Evolutionary conservation across 2,113 vertebrate genomes (phyloP).

Genomic region (Piaya cayana): DNA sequence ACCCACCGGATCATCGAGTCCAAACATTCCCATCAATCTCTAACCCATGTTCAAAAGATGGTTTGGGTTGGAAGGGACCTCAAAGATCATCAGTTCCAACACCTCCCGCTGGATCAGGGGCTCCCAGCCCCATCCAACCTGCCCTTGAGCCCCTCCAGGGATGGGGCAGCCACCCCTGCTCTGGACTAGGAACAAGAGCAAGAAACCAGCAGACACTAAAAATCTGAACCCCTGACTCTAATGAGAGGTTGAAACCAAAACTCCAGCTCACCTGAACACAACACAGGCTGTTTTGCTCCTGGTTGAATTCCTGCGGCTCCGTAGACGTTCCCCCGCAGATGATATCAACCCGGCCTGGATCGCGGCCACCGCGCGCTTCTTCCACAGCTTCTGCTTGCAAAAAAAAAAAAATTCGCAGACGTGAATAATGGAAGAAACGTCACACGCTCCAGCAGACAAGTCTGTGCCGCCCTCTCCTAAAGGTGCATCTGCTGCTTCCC

Average conservation of each 20-base stretch:
- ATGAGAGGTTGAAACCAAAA: background rate
- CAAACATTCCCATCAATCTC: too few species aligned
- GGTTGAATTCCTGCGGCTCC: constrained; percentile 48
- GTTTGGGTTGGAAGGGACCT: too few species aligned
- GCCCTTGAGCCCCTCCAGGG: too few species aligned
- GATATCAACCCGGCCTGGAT: constrained; percentile 9
- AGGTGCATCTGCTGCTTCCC: background rate
- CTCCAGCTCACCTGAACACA: background rate
- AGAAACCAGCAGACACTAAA: too few species aligned
- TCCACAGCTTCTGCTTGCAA: constrained; percentile 6
- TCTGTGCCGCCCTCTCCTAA: background rate
- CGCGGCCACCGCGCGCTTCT: background rate
- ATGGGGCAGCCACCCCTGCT: too few species aligned
- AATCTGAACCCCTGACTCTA: too few species aligned
- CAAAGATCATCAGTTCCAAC: too few species aligned
- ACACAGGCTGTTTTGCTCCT: background rate
- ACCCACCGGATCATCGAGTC: too few species aligned
- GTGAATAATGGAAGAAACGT: background rate
- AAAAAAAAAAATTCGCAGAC: background rate
- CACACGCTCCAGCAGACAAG: background rate
- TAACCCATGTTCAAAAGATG: too few species aligned
- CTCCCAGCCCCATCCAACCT: too few species aligned
- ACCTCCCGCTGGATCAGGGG: too few species aligned
- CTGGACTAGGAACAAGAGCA: too few species aligned
- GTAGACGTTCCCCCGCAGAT: constrained; percentile 20